Conservation (phyloP, 2,113 vertebrate genomes). For the Fulica atra region DNA sequence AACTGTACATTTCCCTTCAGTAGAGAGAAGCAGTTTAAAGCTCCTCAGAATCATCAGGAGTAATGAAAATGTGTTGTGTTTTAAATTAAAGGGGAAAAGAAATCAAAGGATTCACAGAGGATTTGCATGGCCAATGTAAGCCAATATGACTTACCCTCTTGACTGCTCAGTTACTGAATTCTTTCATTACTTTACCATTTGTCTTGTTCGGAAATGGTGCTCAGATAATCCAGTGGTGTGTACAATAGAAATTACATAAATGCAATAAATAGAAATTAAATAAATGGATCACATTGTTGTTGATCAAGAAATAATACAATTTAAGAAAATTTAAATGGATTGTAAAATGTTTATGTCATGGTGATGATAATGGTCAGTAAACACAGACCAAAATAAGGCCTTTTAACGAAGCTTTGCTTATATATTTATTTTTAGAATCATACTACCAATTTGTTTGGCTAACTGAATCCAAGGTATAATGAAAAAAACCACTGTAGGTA, state of each 20-base stretch:
- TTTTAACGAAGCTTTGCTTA: neutral
- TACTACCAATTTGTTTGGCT: neutral
- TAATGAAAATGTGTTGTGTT: neutral
- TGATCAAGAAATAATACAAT: neutral
- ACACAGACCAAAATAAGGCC: neutral
- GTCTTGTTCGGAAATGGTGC: neutral
- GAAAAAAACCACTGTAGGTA: neutral
- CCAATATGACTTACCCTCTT: neutral
- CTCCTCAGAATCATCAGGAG: conserved; percentile 29
- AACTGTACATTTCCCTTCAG: conserved; percentile 20
- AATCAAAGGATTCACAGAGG: neutral
- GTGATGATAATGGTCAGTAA: neutral
- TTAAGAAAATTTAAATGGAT: neutral
- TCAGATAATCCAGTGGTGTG: neutral
- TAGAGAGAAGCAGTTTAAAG: conserved; percentile 13
- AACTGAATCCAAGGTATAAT: neutral
- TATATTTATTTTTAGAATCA: neutral
- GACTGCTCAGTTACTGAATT: neutral
- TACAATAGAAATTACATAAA: neutral
- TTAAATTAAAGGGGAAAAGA: conserved; percentile 50
- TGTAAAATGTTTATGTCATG: neutral
- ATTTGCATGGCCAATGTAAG: neutral
- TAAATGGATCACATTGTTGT: neutral
- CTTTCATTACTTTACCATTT: neutral
- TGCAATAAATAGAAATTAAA: neutral